Percentiles rank a stretch among this genome's conserved stretches.
Evolutionary conservation across 2,888 invertebrate genomes (phyloP).

Genomic region (Sesia apiformis): DNA sequence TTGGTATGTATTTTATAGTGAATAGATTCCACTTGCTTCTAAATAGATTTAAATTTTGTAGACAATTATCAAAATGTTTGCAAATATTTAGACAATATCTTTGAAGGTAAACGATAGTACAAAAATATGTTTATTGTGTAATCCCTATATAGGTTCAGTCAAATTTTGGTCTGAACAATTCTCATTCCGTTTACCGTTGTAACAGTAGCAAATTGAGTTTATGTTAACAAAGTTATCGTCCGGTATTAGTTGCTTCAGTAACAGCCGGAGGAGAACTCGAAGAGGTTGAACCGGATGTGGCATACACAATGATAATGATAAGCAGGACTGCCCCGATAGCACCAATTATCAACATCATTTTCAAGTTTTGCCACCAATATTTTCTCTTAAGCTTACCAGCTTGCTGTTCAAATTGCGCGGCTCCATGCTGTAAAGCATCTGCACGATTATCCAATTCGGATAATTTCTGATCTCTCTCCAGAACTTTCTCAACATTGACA

Average conservation of each 20-base stretch:
- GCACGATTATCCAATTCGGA: constrained; percentile 96
- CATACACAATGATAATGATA: constrained; percentile 86
- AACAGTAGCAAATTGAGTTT: constrained; percentile 4
- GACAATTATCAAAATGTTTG: constrained; percentile 14
- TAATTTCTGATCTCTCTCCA: constrained; percentile 96
- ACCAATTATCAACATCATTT: constrained; percentile 96
- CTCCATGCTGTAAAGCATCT: constrained; percentile 94
- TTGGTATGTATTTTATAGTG: no score
- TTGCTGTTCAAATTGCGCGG: constrained; percentile 97
- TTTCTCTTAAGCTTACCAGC: constrained; percentile 97
- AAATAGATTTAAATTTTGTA: constrained; percentile 11
- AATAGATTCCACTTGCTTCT: no score
- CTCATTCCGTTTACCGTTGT: constrained; percentile 10
- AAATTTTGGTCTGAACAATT: constrained; percentile 22
- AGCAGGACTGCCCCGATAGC: constrained; percentile 87
- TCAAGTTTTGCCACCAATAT: constrained; percentile 98
- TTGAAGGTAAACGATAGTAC: constrained; percentile 9
- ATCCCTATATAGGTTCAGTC: constrained; percentile 21
- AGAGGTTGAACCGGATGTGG: constrained; percentile 38
- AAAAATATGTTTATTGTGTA: constrained; percentile 21
- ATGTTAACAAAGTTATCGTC: constrained; percentile 31
- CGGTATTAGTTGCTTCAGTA: constrained; percentile 24
- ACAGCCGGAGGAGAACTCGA: constrained; percentile 8
- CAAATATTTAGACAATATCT: background rate
- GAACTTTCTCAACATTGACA: constrained; percentile 96